Percentiles rank a stretch among this genome's conserved stretches.
Conservation (phyloP, 2,888 invertebrate species). For the Malacosoma neustria region DNA sequence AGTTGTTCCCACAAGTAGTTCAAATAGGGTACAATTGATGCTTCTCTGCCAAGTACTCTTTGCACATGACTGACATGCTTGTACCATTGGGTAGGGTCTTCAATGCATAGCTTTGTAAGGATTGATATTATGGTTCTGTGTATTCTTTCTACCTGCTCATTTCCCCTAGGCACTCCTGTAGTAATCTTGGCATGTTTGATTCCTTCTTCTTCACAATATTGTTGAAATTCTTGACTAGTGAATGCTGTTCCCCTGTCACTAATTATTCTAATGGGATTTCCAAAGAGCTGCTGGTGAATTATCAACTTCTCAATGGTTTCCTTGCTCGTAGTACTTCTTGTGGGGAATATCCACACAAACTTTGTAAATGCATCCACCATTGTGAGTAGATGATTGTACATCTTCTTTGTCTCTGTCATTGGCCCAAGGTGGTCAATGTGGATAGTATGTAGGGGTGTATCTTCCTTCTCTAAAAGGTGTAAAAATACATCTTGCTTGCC, state of each 20-base stretch:
- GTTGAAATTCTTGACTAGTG: not conserved
- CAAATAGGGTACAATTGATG: constrained; percentile 14
- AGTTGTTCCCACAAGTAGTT: constrained; percentile 12
- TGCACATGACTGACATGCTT: constrained; percentile 7
- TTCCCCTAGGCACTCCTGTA: not conserved
- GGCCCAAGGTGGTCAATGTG: constrained; percentile 38
- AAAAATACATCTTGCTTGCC: constrained; percentile 18
- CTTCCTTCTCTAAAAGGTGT: constrained; percentile 24
- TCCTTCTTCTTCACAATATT: too few relatives aligned
- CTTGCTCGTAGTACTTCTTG: constrained; percentile 19
- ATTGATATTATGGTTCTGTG: constrained; percentile 2
- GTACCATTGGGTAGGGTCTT: constrained; percentile 5
- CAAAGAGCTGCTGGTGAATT: constrained; percentile 15
- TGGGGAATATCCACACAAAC: constrained; percentile 34
- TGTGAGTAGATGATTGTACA: constrained; percentile 31
- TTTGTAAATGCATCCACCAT: constrained; percentile 34
- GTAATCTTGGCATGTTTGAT: too few relatives aligned
- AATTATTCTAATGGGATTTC: constrained; percentile 8
- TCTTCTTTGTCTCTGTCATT: constrained; percentile 23
- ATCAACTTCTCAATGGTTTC: constrained; percentile 17
- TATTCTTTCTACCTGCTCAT: not conserved
- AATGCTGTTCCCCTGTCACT: not conserved
- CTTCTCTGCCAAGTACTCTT: constrained; percentile 5
- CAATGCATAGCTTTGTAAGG: constrained; percentile 6
- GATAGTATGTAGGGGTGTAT: constrained; percentile 23